phyloP scores from a whole-genome alignment of 2,113 vertebrate species.

The Epinephelus moara region DNA sequence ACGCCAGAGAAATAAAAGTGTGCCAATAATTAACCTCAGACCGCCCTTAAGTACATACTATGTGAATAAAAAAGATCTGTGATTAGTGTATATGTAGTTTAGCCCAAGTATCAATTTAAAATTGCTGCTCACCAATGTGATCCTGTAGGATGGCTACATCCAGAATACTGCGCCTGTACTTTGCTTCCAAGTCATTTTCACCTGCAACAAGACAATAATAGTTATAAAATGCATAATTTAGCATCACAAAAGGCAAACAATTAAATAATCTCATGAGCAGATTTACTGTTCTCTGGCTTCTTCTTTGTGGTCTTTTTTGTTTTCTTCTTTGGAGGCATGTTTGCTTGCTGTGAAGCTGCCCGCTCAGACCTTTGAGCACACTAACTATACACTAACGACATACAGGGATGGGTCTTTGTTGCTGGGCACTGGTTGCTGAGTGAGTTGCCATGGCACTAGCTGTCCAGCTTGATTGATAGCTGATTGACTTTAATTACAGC shows the following conservation, averaged over 20 bases:
- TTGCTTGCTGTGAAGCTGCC: slow-evolving; percentile 1
- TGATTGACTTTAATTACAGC: slow-evolving; percentile 55
- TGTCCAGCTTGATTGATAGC: slow-evolving; percentile 41
- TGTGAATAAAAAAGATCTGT: background rate
- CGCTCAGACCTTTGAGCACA: slow-evolving; percentile 17
- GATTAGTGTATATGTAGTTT: background rate
- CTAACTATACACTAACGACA: background rate
- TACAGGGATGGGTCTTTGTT: slow-evolving; percentile 49
- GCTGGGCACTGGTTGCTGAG: slow-evolving; percentile 46
- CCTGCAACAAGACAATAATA: slow-evolving; percentile 41
- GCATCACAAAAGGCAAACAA: no score
- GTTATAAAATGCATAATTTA: background rate
- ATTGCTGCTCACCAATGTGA: slow-evolving; percentile 76
- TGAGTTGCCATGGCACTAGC: slow-evolving; percentile 49
- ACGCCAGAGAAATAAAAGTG: no score
- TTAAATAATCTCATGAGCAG: accelerated
- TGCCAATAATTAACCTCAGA: no score
- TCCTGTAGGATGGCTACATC: slow-evolving; percentile 82
- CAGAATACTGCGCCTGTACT: slow-evolving; percentile 66
- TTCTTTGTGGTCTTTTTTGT: slow-evolving; percentile 66
- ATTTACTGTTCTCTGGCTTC: slow-evolving; percentile 64
- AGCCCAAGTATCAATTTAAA: background rate
- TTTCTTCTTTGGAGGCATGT: slow-evolving; percentile 82
- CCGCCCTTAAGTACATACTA: background rate
- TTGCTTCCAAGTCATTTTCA: slow-evolving; percentile 76